Base-by-base conservation (phyloP, 2,797 vertebrate genomes). In the Taeniopygia guttata region DNA sequence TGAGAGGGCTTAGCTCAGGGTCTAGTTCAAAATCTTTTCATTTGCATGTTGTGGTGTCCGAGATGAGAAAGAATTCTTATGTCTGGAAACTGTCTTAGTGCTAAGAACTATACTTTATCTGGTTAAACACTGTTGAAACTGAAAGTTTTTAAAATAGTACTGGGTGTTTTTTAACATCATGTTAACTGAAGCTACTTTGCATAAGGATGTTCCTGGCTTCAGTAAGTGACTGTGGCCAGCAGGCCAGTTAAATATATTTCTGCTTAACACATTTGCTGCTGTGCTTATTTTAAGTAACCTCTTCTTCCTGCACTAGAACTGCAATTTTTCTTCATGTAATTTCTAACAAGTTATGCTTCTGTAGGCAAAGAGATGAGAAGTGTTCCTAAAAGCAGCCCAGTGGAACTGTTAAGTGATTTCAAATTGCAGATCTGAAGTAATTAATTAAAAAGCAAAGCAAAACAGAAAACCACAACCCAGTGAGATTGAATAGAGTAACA, bases 111-210 rank as follows among this genome's bases (percentile, higher is more conserved):
- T n/a, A 11, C 46, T 85, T 77, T 42, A 27, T 60, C 79, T 79
- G 40, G 51, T 93, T 84, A 79, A 81, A 73, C 16, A 2, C 20
- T 74, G 38, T 69, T 75, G 89, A 95, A 96, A 94, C 67, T 64
- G 83, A 90, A 92, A 95, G 76, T 38, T 67, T 27, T 84, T 76
- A n/a, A 94, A 92, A 87, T 87, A 87, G 72, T 34, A 34, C 22
- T 36, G 25, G 13, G 51, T 78, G 55, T 25, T 27, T 94, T 94
- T 87, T 81, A 59, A 52, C 15, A 9, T 27, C 30, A 34, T 54
- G 51, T 55, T 72, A 68, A 49, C 40, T 78, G 67, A 86, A 78
- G 67, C 79, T 86, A 7, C 38, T 90, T 95, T 74, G 75, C 79
- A 18, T 93, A 18, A 77, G 49, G 51, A 38, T 59, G 36, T 85